Evolutionary conservation across 2,113 vertebrate species (phyloP).

Genomic region (Zosterops lateralis): DNA sequence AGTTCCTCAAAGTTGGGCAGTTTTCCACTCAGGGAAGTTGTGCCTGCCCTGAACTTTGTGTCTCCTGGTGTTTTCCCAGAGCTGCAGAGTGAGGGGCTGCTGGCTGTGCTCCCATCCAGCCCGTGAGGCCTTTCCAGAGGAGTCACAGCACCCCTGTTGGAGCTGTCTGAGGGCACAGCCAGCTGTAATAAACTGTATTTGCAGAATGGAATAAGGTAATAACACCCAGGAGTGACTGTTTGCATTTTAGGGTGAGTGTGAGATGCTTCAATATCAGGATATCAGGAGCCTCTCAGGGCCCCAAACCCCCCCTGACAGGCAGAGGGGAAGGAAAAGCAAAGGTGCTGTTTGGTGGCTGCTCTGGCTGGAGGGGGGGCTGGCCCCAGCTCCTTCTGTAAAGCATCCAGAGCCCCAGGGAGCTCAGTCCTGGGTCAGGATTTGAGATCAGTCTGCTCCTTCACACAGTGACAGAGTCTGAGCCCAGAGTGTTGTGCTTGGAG

Average conservation of each 20-base stretch:
- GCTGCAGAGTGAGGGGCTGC: not conserved
- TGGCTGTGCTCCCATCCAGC: not conserved
- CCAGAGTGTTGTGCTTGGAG: rapidly evolving
- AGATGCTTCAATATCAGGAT: not conserved
- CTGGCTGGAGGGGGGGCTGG: rapidly evolving
- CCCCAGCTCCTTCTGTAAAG: rapidly evolving
- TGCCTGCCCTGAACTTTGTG: not conserved
- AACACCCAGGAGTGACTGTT: not conserved
- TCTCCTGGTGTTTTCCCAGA: not conserved
- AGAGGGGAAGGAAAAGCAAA: not conserved
- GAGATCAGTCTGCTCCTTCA: rapidly evolving
- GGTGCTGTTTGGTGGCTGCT: rapidly evolving
- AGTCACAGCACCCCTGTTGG: not conserved
- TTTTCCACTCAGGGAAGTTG: not conserved
- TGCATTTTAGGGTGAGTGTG: not conserved
- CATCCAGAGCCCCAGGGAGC: rapidly evolving
- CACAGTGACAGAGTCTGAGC: rapidly evolving
- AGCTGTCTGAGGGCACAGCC: not conserved
- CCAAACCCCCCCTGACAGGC: rapidly evolving
- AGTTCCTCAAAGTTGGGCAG: not conserved
- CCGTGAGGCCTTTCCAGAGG: not conserved
- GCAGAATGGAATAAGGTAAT: not conserved
- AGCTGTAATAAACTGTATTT: not conserved
- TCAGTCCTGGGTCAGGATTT: rapidly evolving
- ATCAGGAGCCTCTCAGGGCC: not conserved